Percentiles rank a stretch among this genome's conserved stretches.
Evolutionary conservation across 2,113 vertebrate species (phyloP).

Genomic region (Macaca fascicularis): DNA sequence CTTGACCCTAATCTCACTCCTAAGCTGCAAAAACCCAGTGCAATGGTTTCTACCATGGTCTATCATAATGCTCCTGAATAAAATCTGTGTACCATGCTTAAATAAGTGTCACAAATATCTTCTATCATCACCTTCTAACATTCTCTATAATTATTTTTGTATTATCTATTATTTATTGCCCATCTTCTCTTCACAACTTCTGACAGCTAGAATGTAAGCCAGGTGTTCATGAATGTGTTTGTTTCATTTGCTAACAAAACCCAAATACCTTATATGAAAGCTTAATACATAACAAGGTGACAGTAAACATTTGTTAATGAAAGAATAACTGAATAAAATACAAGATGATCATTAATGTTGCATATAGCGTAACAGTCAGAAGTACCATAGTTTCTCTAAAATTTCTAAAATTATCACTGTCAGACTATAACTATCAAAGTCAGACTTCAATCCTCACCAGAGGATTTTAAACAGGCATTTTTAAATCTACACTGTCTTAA

Average conservation of each 20-base stretch:
- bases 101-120: neutral
- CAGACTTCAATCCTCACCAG: neutral
- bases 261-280: neutral
- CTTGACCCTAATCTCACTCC: neutral
- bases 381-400: neutral
- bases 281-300: neutral
- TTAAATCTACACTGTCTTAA: neutral
- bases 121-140: neutral
- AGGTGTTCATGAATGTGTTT: neutral
- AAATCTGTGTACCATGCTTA: neutral
- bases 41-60: neutral
- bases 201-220: neutral
- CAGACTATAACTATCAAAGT: neutral
- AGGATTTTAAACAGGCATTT: too few species aligned
- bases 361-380: neutral
- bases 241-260: neutral
- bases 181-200: neutral
- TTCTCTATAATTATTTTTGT: neutral
- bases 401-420: neutral
- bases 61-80: neutral
- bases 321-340: neutral
- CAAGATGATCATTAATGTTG: neutral
- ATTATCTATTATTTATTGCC: neutral
- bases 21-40: neutral
- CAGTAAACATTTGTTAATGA: neutral